Percentiles rank a stretch among this genome's conserved stretches.
phyloP scores from a whole-genome alignment of 2,113 vertebrate species.

The Ceratotherium simum region DNA sequence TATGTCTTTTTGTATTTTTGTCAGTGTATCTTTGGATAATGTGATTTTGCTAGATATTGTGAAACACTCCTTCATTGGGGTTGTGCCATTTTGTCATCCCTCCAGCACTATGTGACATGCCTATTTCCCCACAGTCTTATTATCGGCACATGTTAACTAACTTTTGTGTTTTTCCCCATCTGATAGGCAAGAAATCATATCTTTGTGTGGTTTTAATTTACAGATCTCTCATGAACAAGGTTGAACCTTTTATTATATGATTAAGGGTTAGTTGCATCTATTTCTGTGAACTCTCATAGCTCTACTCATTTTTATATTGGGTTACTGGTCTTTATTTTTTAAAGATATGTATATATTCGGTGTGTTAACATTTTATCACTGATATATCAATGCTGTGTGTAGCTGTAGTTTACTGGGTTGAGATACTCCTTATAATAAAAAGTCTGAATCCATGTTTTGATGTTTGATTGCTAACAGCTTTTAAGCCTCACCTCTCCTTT shows the following conservation, averaged over 20 bases:
- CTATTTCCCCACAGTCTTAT: background rate
- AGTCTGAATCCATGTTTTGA: conserved; percentile 23
- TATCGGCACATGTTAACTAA: background rate
- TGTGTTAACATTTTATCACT: background rate
- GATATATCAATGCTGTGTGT: background rate
- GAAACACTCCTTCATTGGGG: background rate
- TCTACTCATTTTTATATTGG: background rate
- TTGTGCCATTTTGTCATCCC: background rate
- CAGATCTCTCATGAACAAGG: background rate
- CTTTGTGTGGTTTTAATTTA: background rate
- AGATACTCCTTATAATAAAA: background rate
- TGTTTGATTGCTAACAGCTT: background rate
- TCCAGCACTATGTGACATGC: background rate
- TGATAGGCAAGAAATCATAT: background rate
- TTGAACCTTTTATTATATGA: background rate
- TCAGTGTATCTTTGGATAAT: background rate
- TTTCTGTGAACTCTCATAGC: background rate
- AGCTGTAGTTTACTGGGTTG: background rate
- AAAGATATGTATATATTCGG: background rate
- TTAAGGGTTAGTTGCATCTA: background rate
- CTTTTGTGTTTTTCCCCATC: background rate
- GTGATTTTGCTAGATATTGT: background rate
- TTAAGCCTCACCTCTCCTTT: background rate
- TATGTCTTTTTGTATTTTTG: background rate
- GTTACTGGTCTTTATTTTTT: background rate